Base-by-base conservation (phyloP, 2,888 invertebrate genomes). In the Urechis unicinctus region DNA sequence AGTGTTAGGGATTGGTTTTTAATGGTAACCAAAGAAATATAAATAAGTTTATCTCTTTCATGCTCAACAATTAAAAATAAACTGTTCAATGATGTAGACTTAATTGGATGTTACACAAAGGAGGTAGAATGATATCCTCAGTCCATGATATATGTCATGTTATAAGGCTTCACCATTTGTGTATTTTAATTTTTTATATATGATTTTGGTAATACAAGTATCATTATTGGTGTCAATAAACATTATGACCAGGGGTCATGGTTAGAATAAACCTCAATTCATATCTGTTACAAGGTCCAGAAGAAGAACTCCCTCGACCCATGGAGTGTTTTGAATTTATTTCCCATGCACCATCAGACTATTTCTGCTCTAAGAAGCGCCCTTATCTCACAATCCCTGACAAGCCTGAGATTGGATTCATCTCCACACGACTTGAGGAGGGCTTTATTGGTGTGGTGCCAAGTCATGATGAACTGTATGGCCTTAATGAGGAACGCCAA, bases 281-380 rank as follows among this genome's bases (percentile, higher is more conserved):
- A n/a, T n/a, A n/a, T n/a, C n/a, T n/a, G n/a, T n/a, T n/a, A n/a
- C n/a, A n/a, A n/a, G n/a, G 93, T 2, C 91, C 91, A 1, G 92
- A 92, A 72, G 94, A 94, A 79, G 92, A 93, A 63, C 80, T 90
- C 1, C 88, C 92, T 0, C 82, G 93, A 4, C 88, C 87, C 9
- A 80, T 94, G 52, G 88, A 89, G 30, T 89, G 85, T 64, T 86
- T 94, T 86, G 88, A 91, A 71, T 94, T 93, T 79, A 85, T 93
- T 9, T 91, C 92, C 87, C 92, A 91, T 70, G 91, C 92, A 0
- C 93, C 93, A 0, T 90, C 91, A 0, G 91, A 92, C 75, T 93
- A 93, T 60, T 75, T 67, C 77, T 86, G 86, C 71, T 83, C 87
- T 6, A 85, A 83, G 64, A 86, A 83, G 62, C 85, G 85, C 17